phyloP scores from a whole-genome alignment of 2,797 vertebrate species.

The Serranus cabrilla region DNA sequence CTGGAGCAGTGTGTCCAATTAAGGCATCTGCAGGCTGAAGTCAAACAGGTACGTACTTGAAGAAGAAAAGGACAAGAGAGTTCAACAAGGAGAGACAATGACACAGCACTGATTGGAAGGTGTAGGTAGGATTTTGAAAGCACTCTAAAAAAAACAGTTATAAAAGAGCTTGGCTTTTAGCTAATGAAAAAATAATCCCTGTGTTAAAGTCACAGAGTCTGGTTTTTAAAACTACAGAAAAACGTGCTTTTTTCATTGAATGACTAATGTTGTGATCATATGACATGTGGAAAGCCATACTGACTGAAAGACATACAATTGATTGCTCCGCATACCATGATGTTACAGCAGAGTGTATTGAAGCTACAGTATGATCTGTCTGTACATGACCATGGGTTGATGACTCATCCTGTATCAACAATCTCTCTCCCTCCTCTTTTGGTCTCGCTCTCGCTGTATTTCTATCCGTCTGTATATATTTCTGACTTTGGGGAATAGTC shows the following conservation, averaged over 20 bases:
- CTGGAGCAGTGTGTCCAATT: conserved; percentile 96
- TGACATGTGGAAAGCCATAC: conserved; percentile 22
- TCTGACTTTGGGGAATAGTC: conserved; percentile 23
- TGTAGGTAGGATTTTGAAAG: background rate
- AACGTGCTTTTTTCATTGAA: background rate
- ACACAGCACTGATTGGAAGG: background rate
- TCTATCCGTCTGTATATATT: conserved; percentile 9
- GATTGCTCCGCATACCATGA: conserved; percentile 1
- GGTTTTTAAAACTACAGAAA: no score
- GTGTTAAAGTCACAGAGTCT: background rate
- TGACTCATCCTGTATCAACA: conserved; percentile 71
- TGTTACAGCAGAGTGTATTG: conserved; percentile 28
- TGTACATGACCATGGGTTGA: conserved; percentile 56
- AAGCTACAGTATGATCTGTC: conserved; percentile 51
- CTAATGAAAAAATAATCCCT: background rate
- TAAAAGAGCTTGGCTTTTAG: background rate
- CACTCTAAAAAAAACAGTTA: background rate
- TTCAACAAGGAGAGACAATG: background rate
- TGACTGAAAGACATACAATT: no score
- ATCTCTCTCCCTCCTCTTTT: background rate
- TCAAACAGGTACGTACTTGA: conserved; percentile 91
- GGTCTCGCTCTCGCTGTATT: background rate
- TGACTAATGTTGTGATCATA: background rate
- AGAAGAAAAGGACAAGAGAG: background rate
- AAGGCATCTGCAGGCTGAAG: conserved; percentile 97